A percentile compares a stretch with the other conserved stretches of the same genome.
phyloP scores from a whole-genome alignment of 2,113 vertebrate genomes.

The Jacana jacana region DNA sequence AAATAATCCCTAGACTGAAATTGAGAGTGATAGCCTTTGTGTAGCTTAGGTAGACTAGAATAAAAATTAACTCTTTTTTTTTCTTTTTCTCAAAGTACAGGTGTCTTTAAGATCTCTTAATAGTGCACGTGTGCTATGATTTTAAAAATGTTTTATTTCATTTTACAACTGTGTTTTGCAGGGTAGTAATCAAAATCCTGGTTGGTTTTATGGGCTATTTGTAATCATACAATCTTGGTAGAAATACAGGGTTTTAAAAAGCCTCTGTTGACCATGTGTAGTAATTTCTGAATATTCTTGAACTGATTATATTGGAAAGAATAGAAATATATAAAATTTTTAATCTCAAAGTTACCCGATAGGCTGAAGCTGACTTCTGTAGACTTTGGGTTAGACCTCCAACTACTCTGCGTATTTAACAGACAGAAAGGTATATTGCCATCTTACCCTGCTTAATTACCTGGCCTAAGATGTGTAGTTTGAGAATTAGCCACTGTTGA shows the following conservation, averaged over 20 bases:
- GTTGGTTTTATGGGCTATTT: constrained; percentile 28
- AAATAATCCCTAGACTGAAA: background rate
- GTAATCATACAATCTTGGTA: constrained; percentile 5
- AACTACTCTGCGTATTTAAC: background rate
- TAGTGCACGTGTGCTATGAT: background rate
- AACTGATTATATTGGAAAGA: background rate
- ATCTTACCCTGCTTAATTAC: background rate
- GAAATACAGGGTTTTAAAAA: background rate
- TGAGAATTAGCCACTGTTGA: background rate
- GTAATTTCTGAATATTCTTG: constrained; percentile 21
- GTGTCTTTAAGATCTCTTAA: background rate
- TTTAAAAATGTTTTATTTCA: background rate
- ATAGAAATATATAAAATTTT: background rate
- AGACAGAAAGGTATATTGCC: background rate
- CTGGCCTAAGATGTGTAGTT: background rate
- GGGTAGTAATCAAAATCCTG: constrained; percentile 28
- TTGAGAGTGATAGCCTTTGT: background rate
- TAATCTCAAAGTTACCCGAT: background rate
- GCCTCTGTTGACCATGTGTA: background rate
- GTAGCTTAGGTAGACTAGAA: background rate
- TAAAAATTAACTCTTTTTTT: background rate
- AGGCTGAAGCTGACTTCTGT: background rate
- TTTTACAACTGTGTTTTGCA: constrained; percentile 42
- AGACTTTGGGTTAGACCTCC: background rate
- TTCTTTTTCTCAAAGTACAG: background rate